phyloP scores from a whole-genome alignment of 37 sponge, comb jelly and placozoan species.

The Amphimedon queenslandica region DNA sequence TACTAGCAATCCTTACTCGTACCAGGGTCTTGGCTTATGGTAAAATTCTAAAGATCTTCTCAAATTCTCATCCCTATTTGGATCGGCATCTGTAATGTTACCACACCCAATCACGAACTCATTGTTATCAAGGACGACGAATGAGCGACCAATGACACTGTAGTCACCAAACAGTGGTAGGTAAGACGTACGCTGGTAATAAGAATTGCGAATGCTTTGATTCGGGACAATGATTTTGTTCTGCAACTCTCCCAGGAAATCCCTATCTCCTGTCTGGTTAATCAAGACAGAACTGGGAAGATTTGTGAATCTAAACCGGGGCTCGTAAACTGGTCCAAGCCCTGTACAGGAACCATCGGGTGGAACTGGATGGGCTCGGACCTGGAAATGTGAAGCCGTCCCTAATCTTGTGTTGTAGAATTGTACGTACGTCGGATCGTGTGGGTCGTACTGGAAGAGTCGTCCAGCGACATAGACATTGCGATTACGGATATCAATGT shows the following conservation, averaged over 20 bases:
- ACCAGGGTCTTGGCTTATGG: too few relatives aligned
- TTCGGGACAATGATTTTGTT: neutral
- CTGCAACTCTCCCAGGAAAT: slow-evolving; percentile 22
- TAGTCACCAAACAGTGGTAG: slow-evolving; percentile 55
- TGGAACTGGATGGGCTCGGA: neutral
- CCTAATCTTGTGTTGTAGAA: slow-evolving; percentile 12
- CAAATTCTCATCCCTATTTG: too few relatives aligned
- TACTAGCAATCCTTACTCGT: too few relatives aligned
- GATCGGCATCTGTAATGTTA: too few relatives aligned
- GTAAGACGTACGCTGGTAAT: neutral
- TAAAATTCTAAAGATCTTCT: too few relatives aligned
- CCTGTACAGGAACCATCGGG: neutral
- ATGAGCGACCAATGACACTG: slow-evolving; percentile 21
- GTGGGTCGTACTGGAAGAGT: slow-evolving; percentile 30
- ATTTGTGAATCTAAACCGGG: neutral
- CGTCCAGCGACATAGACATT: slow-evolving; percentile 5
- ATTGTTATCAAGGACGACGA: slow-evolving; percentile 15
- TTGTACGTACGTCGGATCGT: slow-evolving; percentile 29
- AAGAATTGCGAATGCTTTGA: neutral
- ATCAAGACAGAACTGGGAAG: neutral
- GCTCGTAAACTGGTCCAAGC: neutral
- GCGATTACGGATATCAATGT: neutral
- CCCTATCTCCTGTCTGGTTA: slow-evolving; percentile 16
- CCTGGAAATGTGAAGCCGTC: neutral
- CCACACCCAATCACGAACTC: neutral